Percentiles rank a stretch among this genome's conserved stretches.
Conservation (phyloP, 2,113 vertebrate genomes). For the Brachionichthys hirsutus region DNA sequence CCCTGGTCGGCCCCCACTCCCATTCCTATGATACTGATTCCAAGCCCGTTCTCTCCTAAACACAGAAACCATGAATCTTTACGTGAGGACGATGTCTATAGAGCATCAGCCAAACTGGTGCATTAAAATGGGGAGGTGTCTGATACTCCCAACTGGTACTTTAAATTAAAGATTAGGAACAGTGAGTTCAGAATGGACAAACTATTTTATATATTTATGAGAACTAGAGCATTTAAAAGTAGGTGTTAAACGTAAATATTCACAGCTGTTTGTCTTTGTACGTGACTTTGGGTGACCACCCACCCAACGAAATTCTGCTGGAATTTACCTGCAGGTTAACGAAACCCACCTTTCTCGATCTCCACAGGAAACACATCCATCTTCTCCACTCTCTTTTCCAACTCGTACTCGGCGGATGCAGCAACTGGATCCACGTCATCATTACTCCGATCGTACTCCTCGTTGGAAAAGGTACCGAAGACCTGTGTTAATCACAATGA, state of each 20-base stretch:
- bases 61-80: constrained; percentile 2
- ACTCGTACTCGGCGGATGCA: constrained; percentile 90
- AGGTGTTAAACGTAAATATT: too few species aligned
- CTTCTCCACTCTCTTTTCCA: constrained; percentile 94
- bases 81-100: neutral
- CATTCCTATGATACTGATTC: constrained; percentile 95
- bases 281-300: too few species aligned
- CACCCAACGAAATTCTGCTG: neutral
- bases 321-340: neutral
- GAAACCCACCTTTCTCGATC: constrained; percentile 86
- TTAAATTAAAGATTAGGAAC: neutral
- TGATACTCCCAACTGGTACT: too few species aligned
- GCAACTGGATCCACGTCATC: constrained; percentile 93
- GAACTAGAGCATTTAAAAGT: too few species aligned
- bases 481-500: constrained; percentile 73
- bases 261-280: too few species aligned
- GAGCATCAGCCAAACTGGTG: too few species aligned
- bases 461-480: constrained; percentile 90
- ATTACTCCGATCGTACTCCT: constrained; percentile 90
- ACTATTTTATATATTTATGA: too few species aligned
- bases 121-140: too few species aligned
- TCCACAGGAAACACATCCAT: constrained; percentile 94
- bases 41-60: constrained; percentile 88
- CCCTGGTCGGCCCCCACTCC: constrained; percentile 93
- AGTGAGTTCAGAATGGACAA: neutral